phyloP scores from a whole-genome alignment of 37 sponge, comb jelly and placozoan species.

The Cliona cf. orientalis region DNA sequence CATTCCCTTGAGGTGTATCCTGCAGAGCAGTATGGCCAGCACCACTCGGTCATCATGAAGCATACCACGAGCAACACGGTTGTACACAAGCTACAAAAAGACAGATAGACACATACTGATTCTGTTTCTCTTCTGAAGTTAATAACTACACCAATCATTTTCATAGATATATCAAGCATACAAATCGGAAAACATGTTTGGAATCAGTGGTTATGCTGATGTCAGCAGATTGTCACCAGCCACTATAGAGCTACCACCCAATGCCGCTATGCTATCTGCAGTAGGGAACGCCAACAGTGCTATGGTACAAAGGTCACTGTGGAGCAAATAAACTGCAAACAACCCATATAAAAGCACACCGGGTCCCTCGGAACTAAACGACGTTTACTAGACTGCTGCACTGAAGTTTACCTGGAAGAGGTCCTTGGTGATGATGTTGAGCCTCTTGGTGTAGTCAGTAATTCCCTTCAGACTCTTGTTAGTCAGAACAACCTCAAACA shows the following conservation, averaged over 20 bases:
- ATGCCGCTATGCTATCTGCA: no score
- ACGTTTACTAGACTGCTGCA: no score
- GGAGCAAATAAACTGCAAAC: not conserved
- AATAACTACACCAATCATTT: no score
- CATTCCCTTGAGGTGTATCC: constrained; percentile 78
- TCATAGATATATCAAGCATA: no score
- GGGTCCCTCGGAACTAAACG: no score
- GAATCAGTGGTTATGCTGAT: no score
- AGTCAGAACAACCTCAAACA: constrained; percentile 82
- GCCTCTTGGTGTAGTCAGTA: constrained; percentile 80
- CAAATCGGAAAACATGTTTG: no score
- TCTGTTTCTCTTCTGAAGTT: not conserved
- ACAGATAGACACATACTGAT: no score
- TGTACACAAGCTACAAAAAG: constrained; percentile 62
- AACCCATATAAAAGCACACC: no score
- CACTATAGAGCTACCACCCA: no score
- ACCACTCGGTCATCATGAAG: constrained; percentile 92
- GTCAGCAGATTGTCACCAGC: no score
- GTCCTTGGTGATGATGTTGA: constrained; percentile 81
- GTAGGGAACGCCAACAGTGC: no score
- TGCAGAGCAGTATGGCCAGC: constrained; percentile 83
- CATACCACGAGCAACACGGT: constrained; percentile 91
- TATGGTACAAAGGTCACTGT: not conserved
- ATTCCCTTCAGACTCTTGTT: constrained; percentile 85
- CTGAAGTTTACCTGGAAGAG: constrained; percentile 83